Evolutionary conservation across 2,797 vertebrate genomes (phyloP), one percentile per base, ranked within the genome.

Genomic region (Phaenicophaeus curvirostris): DNA sequence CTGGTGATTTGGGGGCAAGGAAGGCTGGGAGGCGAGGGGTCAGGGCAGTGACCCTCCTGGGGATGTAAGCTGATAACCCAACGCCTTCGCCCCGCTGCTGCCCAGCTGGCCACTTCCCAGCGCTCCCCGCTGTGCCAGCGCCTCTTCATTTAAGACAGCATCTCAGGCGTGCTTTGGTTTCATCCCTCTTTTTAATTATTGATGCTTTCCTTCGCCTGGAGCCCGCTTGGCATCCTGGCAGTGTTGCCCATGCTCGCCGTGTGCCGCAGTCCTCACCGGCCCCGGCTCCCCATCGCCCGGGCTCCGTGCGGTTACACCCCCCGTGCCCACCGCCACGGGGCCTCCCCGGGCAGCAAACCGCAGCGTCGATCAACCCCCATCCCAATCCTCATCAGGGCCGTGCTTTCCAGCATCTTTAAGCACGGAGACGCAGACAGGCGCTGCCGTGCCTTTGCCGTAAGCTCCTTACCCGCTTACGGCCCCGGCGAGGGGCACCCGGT

Each of bases 281-380:
- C n/a, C 59, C 0, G 1, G 46, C n/a, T 78, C 20, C 31, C 76
- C 48, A 8, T 31, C 0, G 0, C 37, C 73, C 39, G 46, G 1
- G 1, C 53, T 67, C 54, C 2, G 1, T 1, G 3, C 3, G 1
- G 8, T 63, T 74, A 41, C 58, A 41, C 3, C 6, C 35, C 5
- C 51, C 0, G 0, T 55, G 53, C 55, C 68, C 24, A 12, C 18
- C 2, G 0, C 50, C 1, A 0, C 4, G 2, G 23, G 2, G 1
- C 27, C 8, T 23, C 44, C 35, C 59, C 2, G 1, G 62, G 66
- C 74, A 77, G 76, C 48, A 81, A 44, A 33, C 37, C 46, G 78
- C 5, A 2, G 41, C 5, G 1, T 21, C 0, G 4, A 42, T 57
- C 18, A 81, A 20, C 19, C 15, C 17, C 35, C 23, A 2, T 75